phyloP scores from a whole-genome alignment of 2,797 vertebrate species.

The Botia almorhae region DNA sequence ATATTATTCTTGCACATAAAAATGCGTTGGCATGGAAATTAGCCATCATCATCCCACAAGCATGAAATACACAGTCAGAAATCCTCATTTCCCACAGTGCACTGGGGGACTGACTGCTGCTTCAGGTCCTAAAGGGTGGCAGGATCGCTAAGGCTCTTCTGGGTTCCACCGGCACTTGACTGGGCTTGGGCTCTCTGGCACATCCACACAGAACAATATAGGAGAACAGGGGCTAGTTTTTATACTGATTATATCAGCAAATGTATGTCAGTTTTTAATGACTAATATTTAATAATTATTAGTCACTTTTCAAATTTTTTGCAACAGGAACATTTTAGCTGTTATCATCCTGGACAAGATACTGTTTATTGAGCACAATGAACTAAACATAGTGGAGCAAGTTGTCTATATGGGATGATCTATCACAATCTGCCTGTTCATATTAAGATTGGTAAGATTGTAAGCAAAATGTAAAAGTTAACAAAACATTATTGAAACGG shows the following conservation, averaged over 20 bases:
- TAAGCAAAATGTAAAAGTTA: too few species aligned
- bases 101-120: slow-evolving; percentile 20
- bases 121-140: slow-evolving; percentile 8
- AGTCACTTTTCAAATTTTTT: not conserved
- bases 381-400: not conserved
- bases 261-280: too few species aligned
- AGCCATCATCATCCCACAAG: not conserved
- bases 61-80: slow-evolving; percentile 6
- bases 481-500: too few species aligned
- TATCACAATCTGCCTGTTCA: not conserved
- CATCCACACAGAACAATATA: too few species aligned
- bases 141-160: slow-evolving; percentile 25
- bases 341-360: too few species aligned
- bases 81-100: not conserved
- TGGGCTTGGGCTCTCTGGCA: not conserved
- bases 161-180: slow-evolving; percentile 21
- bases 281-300: too few species aligned
- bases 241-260: too few species aligned
- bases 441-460: too few species aligned
- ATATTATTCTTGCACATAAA: slow-evolving; percentile 8
- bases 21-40: not conserved
- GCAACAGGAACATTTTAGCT: not conserved
- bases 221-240: too few species aligned
- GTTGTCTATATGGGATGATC: not conserved
- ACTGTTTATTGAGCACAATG: too few species aligned